Base-by-base conservation (phyloP, 2,888 invertebrate genomes). In the Acronicta aceris region DNA sequence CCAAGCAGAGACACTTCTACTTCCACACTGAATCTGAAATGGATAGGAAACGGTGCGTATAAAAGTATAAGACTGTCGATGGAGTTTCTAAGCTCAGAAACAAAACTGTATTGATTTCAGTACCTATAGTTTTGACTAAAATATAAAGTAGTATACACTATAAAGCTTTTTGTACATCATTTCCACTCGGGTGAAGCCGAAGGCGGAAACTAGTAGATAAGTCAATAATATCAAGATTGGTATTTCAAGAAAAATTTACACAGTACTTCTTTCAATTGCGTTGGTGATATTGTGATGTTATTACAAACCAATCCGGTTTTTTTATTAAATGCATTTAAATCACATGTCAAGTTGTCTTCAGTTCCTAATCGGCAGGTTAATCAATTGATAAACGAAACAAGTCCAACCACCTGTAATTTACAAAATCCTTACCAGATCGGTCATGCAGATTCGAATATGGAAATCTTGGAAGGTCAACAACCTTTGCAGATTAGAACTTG, bases 11-110 rank as follows among this genome's bases (percentile, higher is more conserved):
- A 81, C 97, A 97, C 87, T 98, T 98, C 88, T 98, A 97, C 88
- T 98, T 99, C 93, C 97, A 98, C 86, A 97, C 98, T 0, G 99
- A 99, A 85, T 97, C 98, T 12, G 99, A 99, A 90, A 97, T 98
- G 95, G 99, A 99, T 85, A 98, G 97, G 88, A 98, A 98, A 94
- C 96, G 98, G 99, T 98, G 76, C 59, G 46, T 52, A 46, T 42
- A n/a, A 27, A 1, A 27, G 5, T 7, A 5, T 27, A 27, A 3
- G 21, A 3, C 21, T 4, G 4, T 21, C 21, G 2, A 4, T 21
- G 21, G 2, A 21, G 21, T 2, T 21, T 3, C 4, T 21, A 21
- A 21, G 2, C 21, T 21, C 2, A 21, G 21, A 21, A 21, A 21
- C 21, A 3, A n/a, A n/a, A 21, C 21, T 21, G 21, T 21, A 21